Percentiles rank a stretch among this genome's conserved stretches.
Evolutionary conservation across 35 echinoderm and acorn worm species (phyloP).

Genomic region (Acanthaster planci): DNA sequence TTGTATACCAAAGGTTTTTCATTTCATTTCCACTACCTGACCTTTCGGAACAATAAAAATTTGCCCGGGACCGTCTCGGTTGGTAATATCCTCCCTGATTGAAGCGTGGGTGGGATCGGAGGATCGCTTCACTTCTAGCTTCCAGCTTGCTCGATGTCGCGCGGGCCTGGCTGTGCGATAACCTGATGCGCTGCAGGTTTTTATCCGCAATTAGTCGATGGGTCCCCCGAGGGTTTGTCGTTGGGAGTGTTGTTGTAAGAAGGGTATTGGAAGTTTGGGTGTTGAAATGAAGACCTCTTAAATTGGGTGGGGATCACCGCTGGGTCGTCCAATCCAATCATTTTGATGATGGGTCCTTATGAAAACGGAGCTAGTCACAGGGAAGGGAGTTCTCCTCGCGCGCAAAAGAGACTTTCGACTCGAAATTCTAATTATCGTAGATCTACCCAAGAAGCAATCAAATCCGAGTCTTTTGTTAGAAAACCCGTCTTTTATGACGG

Average conservation of each 20-base stretch:
- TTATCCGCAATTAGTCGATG: slow-evolving; percentile 5
- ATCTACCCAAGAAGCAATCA: no score
- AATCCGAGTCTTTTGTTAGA: no score
- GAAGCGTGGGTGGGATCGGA: not conserved
- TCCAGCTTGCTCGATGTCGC: not conserved
- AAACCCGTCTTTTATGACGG: no score
- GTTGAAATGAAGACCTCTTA: not conserved
- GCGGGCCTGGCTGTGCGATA: not conserved
- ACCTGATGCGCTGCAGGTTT: not conserved
- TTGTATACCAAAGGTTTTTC: not conserved
- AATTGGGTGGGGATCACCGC: not conserved
- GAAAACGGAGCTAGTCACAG: no score
- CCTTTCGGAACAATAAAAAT: not conserved
- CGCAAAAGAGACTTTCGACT: no score
- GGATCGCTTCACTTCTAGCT: not conserved
- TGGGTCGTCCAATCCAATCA: slow-evolving; percentile 2
- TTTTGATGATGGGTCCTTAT: no score
- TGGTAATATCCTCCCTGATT: slow-evolving; percentile 17
- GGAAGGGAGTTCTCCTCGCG: no score
- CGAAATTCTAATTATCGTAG: no score
- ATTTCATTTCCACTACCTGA: not conserved
- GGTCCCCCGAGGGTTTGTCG: not conserved
- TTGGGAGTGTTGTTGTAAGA: not conserved
- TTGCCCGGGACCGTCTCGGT: not conserved
- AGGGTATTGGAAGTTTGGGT: not conserved